phyloP scores from a whole-genome alignment of 2,797 vertebrate species.

The Clarias pachynema region DNA sequence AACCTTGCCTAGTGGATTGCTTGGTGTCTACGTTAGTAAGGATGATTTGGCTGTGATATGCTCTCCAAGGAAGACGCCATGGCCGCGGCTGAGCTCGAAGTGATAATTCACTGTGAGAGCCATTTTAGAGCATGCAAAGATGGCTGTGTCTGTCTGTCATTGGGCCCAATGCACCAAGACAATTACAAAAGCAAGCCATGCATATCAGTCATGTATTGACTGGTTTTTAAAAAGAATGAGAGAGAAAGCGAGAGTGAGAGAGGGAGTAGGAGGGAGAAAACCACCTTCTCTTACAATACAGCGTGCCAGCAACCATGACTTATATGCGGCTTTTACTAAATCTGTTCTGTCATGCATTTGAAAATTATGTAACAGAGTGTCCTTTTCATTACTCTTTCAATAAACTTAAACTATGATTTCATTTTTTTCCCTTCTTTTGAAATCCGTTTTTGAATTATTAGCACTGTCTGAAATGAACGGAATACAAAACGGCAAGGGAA shows the following conservation, averaged over 20 bases:
- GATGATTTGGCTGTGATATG: conserved; percentile 54
- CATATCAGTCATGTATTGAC: conserved; percentile 78
- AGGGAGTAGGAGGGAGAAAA: neutral
- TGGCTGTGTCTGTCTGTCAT: conserved; percentile 76
- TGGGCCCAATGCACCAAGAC: conserved; percentile 81
- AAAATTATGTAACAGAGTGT: conserved; percentile 16
- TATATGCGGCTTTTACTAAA: conserved; percentile 8
- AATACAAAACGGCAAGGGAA: neutral
- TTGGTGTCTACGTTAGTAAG: conserved; percentile 30
- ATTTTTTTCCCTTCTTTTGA: neutral
- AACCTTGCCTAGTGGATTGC: conserved; percentile 19
- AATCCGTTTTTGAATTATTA: conserved; percentile 14
- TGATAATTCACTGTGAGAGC: conserved; percentile 78
- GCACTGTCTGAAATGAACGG: neutral
- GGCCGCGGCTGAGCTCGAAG: conserved; percentile 65
- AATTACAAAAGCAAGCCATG: conserved; percentile 82
- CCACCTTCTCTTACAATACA: conserved; percentile 60
- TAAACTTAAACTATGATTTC: neutral
- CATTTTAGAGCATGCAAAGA: conserved; percentile 78
- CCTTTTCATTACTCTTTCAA: neutral
- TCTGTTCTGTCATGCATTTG: conserved; percentile 48
- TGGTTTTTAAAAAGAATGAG: conserved; percentile 46
- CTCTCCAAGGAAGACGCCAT: conserved; percentile 63
- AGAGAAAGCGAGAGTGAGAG: neutral
- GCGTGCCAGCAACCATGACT: conserved; percentile 54